A percentile compares a stretch with the other conserved stretches of the same genome.
These are phyloP conservation scores for Thalassoma bifasciatum DNA, from an alignment of 2,113 vertebrate genomes.

Conservation along the genomic window DNA sequence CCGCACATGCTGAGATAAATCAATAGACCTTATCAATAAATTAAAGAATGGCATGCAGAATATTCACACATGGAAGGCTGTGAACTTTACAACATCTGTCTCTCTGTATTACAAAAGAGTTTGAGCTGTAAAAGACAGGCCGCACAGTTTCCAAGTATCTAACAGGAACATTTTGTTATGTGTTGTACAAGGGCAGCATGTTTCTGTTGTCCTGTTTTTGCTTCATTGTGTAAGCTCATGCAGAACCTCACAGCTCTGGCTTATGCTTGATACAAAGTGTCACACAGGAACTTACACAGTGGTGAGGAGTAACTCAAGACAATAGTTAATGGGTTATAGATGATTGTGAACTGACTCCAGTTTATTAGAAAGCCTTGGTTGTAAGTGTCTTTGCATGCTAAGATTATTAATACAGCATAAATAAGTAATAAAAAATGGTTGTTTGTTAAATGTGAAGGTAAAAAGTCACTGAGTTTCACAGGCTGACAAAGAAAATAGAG, in stretches of 20 bases:
- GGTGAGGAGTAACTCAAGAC: no score
- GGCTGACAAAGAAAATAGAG: no score
- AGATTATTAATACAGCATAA: background rate
- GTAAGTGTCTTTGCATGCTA: no score
- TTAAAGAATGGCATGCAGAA: background rate
- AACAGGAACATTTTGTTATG: background rate
- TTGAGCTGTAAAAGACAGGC: no score
- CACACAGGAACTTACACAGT: background rate
- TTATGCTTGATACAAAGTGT: background rate
- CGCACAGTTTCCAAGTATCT: background rate
- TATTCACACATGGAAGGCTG: background rate
- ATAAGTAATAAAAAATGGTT: no score
- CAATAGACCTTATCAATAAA: background rate
- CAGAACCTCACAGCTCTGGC: background rate
- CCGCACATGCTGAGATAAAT: background rate
- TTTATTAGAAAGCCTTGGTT: no score
- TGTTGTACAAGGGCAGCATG: background rate
- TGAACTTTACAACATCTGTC: background rate
- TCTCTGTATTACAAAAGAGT: background rate
- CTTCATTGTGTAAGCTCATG: background rate
- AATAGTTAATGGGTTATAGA: no score
- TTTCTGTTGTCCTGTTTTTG: background rate
- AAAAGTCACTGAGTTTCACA: no score
- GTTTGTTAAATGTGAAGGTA: no score
- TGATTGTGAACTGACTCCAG: no score